Conservation (phyloP, 2,888 invertebrate genomes). For the Sphaeridia pumilis region DNA sequence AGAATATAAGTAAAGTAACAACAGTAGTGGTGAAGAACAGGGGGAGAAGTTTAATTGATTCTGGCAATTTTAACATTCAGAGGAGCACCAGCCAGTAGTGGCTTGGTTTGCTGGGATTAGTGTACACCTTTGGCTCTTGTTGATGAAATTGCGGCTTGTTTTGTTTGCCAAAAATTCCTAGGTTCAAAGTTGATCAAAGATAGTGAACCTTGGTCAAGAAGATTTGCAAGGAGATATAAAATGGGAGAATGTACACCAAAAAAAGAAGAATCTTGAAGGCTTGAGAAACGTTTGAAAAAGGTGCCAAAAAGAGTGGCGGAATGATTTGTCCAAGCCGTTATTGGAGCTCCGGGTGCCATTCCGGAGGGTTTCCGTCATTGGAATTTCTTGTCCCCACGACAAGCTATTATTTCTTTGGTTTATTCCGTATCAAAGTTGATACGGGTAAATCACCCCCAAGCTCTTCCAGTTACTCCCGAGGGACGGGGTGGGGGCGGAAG, state of each 20-base stretch:
- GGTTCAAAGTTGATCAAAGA: no score
- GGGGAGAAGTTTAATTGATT: conserved; percentile 37
- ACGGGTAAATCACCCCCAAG: conserved; percentile 35
- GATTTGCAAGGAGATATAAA: neutral
- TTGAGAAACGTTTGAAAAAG: no score
- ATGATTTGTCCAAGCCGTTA: conserved; percentile 11
- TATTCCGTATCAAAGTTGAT: conserved; percentile 36
- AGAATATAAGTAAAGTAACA: no score
- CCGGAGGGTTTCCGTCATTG: conserved; percentile 36
- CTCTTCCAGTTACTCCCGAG: conserved; percentile 22
- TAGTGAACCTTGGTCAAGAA: no score
- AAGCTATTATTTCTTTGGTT: conserved; percentile 33
- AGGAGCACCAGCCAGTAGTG: no score
- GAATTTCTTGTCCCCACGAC: no score
- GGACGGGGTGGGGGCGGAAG: no score
- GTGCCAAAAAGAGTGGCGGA: neutral
- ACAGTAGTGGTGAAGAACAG: no score
- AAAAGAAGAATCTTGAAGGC: neutral
- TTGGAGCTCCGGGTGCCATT: conserved; percentile 36
- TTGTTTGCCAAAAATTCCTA: no score
- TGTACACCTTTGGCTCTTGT: no score
- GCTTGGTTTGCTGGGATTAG: no score
- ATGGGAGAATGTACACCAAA: neutral
- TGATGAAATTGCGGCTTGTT: no score
- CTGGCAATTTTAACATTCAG: conserved; percentile 19